Percentiles rank a stretch among this genome's conserved stretches.
Conservation (phyloP, 2,888 invertebrate genomes). For the Idaea dimidiata region DNA sequence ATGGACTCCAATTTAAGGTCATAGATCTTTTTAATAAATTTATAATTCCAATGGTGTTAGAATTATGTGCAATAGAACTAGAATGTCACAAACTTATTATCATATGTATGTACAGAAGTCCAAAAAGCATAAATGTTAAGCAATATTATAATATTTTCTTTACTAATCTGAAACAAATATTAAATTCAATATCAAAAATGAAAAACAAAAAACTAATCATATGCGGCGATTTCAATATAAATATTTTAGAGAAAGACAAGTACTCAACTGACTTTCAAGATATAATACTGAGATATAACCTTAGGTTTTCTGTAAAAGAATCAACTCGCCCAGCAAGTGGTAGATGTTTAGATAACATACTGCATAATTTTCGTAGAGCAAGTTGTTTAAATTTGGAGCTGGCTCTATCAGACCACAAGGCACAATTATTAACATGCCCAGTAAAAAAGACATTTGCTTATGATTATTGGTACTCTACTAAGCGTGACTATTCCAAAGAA, state of each 20-base stretch:
- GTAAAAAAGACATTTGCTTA: no score
- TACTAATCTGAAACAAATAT: no score
- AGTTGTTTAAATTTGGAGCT: conserved; percentile 4
- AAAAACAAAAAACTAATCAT: conserved; percentile 7
- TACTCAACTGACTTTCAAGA: conserved; percentile 8
- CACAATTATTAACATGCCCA: conserved; percentile 2
- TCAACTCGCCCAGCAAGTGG: conserved; percentile 6
- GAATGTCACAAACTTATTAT: no score
- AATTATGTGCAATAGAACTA: no score
- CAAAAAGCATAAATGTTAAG: no score
- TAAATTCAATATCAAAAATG: no score
- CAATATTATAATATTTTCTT: no score
- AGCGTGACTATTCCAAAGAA: neutral
- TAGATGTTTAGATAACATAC: conserved; percentile 8
- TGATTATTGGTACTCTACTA: no score
- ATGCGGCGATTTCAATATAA: conserved; percentile 12
- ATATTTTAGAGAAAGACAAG: conserved; percentile 5
- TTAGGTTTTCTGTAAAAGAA: conserved; percentile 6
- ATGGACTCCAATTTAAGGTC: no score
- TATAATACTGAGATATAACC: conserved; percentile 5
- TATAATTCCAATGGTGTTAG: no score
- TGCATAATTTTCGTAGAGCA: conserved; percentile 2
- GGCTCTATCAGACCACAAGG: conserved; percentile 9
- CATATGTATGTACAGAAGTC: no score
- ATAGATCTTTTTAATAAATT: no score